A percentile compares a stretch with the other conserved stretches of the same genome.
phyloP scores from a whole-genome alignment of 2,797 vertebrate genomes.

The Oreochromis grahami region DNA sequence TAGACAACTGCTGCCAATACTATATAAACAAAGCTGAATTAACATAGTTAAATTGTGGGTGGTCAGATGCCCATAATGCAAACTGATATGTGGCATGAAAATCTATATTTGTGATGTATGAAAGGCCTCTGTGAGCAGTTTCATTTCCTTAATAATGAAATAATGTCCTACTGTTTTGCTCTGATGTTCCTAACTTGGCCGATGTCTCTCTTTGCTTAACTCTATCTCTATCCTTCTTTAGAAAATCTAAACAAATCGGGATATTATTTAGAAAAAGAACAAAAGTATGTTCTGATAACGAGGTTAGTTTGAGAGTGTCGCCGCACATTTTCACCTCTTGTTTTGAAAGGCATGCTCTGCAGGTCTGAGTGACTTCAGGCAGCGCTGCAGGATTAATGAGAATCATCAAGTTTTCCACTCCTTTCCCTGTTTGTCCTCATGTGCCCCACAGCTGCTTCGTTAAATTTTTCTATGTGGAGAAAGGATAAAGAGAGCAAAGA shows the following conservation, averaged over 20 bases:
- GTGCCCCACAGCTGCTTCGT: not conserved
- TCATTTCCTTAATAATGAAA: not conserved
- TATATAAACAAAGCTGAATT: not conserved
- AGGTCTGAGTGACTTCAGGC: not conserved
- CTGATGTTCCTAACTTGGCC: not conserved
- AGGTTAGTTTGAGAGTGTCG: not conserved
- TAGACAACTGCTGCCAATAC: accelerated
- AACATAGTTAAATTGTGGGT: not conserved
- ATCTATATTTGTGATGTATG: not conserved
- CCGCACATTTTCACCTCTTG: not conserved
- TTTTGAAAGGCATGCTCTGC: not conserved
- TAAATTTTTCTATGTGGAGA: not conserved
- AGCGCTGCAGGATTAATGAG: not conserved
- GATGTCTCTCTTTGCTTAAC: not conserved
- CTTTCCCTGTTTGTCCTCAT: not conserved
- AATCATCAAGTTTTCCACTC: not conserved
- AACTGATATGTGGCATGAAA: not conserved
- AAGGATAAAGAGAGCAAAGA: not conserved
- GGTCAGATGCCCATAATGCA: not conserved
- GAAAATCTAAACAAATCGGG: not conserved
- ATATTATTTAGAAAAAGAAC: not conserved
- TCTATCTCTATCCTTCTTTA: not conserved
- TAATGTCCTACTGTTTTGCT: not conserved
- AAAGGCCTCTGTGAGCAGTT: not conserved
- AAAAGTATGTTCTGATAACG: not conserved